phyloP scores from a whole-genome alignment of 2,113 vertebrate genomes.

The Nibea albiflora region DNA sequence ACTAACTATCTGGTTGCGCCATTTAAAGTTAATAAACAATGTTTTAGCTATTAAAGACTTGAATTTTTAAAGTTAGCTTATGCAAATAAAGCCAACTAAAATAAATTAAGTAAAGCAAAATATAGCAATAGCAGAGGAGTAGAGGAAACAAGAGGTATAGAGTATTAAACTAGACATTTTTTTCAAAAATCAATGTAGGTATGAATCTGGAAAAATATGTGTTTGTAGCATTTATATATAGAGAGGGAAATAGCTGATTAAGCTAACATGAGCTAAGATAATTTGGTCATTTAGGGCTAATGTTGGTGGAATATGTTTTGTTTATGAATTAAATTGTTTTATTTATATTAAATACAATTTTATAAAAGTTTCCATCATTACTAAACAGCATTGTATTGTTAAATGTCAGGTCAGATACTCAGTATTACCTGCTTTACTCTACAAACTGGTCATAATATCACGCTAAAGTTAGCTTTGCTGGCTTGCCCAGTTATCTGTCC shows the following conservation, averaged over 20 bases:
- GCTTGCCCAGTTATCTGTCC: neutral
- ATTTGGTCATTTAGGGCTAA: neutral
- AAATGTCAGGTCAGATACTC: neutral
- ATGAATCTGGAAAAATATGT: neutral
- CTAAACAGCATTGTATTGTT: neutral
- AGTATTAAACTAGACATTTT: neutral
- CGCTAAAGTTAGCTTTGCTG: neutral
- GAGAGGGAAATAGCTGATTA: neutral
- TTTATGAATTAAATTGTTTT: neutral
- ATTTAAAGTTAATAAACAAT: neutral
- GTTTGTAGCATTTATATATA: neutral
- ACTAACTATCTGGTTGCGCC: too few species aligned
- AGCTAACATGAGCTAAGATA: neutral
- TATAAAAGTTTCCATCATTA: neutral
- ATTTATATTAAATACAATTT: neutral
- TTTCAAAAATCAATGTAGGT: conserved; percentile 1
- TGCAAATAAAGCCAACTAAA: too few species aligned
- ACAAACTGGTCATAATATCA: too few species aligned
- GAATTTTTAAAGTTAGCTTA: too few species aligned
- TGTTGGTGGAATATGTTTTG: neutral
- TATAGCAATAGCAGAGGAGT: too few species aligned
- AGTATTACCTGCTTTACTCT: neutral
- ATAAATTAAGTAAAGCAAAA: too few species aligned
- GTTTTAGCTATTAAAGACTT: neutral
- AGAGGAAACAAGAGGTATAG: neutral